These are phyloP conservation scores for Myotis vivesi DNA, from an alignment of 2,797 vertebrate species.

Conservation along the genomic window DNA sequence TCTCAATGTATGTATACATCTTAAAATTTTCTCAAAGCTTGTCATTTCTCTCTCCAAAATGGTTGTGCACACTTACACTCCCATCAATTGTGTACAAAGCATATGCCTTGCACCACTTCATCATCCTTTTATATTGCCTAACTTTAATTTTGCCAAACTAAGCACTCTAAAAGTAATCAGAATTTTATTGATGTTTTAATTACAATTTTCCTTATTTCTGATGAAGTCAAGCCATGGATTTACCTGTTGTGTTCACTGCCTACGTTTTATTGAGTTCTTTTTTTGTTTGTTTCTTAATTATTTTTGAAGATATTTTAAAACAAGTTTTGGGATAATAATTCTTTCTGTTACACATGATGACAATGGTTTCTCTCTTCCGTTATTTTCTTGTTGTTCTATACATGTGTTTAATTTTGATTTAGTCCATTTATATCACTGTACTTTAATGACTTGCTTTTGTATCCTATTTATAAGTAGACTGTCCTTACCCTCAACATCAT, in stretches of 20 bases:
- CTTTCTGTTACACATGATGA: slow-evolving; percentile 11
- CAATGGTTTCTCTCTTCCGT: neutral
- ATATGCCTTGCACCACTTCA: neutral
- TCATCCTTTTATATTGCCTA: neutral
- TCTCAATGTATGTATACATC: neutral
- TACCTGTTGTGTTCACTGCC: neutral
- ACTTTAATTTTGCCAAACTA: slow-evolving; percentile 32
- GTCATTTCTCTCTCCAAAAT: neutral
- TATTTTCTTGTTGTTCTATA: slow-evolving; percentile 22
- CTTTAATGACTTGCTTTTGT: slow-evolving; percentile 43
- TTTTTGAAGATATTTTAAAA: slow-evolving; percentile 37
- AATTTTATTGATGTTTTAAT: slow-evolving; percentile 51
- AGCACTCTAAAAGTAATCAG: neutral
- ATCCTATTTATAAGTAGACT: slow-evolving; percentile 29
- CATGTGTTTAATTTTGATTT: slow-evolving; percentile 35
- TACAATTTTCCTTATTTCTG: slow-evolving; percentile 15
- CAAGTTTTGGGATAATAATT: neutral
- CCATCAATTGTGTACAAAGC: neutral
- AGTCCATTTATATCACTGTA: slow-evolving; percentile 24
- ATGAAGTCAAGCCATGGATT: neutral
- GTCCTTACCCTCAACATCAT: neutral
- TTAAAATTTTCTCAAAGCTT: neutral
- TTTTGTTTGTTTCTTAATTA: slow-evolving; percentile 19
- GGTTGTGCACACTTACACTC: neutral
- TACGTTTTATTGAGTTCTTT: slow-evolving; percentile 9